phyloP scores from a whole-genome alignment of 1,140 invertebrate species.

The Cecropterus lyciades region DNA sequence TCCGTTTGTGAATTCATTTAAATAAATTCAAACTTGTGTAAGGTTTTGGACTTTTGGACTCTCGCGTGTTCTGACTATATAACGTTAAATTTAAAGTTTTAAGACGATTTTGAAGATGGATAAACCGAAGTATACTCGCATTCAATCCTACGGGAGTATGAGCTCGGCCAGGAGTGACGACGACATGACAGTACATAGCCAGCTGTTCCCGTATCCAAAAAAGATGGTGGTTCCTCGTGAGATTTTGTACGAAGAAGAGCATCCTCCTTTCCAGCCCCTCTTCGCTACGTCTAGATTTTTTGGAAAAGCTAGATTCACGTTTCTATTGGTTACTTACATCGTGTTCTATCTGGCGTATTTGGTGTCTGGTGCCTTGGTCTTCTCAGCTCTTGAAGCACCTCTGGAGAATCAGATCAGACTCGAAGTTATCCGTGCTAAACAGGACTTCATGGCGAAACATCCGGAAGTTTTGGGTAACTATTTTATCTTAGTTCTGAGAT shows the following conservation, averaged over 20 bases:
- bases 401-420: constrained; percentile 85
- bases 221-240: constrained; percentile 71
- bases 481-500: too few relatives aligned
- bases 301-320: constrained; percentile 78
- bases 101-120: constrained; percentile 48
- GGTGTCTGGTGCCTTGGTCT: constrained; percentile 89
- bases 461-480: constrained; percentile 83
- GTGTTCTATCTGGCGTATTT: constrained; percentile 90
- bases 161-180: constrained; percentile 69
- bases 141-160: constrained; percentile 79
- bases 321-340: constrained; percentile 83
- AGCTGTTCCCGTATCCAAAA: constrained; percentile 68
- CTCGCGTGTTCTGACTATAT: constrained; percentile 15
- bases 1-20: not conserved
- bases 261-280: constrained; percentile 69
- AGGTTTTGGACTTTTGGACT: constrained; percentile 20
- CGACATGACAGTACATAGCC: constrained; percentile 78
- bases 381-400: constrained; percentile 90
- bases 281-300: constrained; percentile 67
- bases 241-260: constrained; percentile 71
- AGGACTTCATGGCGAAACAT: constrained; percentile 85
- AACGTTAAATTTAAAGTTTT: constrained; percentile 32
- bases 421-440: constrained; percentile 83
- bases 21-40: constrained; percentile 1
- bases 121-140: constrained; percentile 61